These are phyloP conservation scores for Dromococcyx pavoninus DNA, from an alignment of 2,797 vertebrate genomes.

Conservation along the genomic window DNA sequence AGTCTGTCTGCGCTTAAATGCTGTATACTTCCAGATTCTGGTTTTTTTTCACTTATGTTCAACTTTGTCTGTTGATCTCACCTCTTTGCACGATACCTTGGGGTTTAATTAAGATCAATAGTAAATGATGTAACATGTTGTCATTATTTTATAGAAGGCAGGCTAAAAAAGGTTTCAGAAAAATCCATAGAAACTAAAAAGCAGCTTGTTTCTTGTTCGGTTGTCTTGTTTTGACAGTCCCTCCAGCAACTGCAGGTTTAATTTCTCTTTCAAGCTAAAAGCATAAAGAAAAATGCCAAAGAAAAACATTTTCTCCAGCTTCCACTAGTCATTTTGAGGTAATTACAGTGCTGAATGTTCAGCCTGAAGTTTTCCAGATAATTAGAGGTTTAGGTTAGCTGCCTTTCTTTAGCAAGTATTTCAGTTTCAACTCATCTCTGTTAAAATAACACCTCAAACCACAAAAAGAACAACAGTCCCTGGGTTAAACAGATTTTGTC, in stretches of 20 bases:
- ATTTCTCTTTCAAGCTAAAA: slow-evolving; percentile 17
- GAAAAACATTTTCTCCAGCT: slow-evolving; percentile 37
- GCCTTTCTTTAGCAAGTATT: neutral
- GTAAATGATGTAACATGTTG: neutral
- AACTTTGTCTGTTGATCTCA: neutral
- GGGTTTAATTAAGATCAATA: neutral
- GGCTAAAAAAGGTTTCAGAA: neutral
- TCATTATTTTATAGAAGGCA: neutral
- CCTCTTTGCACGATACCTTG: neutral
- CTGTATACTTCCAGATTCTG: neutral
- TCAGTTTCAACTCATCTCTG: neutral
- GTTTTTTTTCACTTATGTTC: neutral
- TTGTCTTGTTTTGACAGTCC: slow-evolving; percentile 45
- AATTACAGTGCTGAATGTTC: slow-evolving; percentile 28
- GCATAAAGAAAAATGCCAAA: slow-evolving; percentile 13
- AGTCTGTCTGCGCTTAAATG: neutral
- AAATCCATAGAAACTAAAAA: slow-evolving; percentile 27
- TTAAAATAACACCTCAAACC: neutral
- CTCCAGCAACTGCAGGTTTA: neutral
- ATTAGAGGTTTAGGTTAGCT: slow-evolving; percentile 32
- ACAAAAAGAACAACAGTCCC: neutral
- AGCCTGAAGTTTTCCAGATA: slow-evolving; percentile 32
- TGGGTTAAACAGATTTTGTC: neutral
- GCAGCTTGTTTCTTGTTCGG: neutral
- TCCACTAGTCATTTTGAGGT: slow-evolving; percentile 35